These are phyloP conservation scores for Tachuris rubrigastra DNA, from an alignment of 2,113 vertebrate genomes.

Conservation along the genomic window DNA sequence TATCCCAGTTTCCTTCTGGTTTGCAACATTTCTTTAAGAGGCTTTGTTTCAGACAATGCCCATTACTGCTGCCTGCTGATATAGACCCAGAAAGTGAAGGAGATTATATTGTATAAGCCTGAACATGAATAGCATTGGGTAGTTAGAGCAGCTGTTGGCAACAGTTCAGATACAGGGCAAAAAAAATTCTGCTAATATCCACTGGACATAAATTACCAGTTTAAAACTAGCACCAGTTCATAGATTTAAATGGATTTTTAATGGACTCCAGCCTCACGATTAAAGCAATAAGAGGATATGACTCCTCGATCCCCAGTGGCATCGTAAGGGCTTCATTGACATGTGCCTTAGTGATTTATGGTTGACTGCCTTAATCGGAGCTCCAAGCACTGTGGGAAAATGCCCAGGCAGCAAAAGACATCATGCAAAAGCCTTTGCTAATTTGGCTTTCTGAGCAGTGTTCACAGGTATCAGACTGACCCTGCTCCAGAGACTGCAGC, in stretches of 20 bases:
- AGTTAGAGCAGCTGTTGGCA: constrained; percentile 31
- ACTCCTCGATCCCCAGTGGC: constrained; percentile 46
- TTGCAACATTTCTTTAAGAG: neutral
- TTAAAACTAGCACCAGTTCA: constrained; percentile 57
- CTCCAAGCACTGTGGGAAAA: constrained; percentile 30
- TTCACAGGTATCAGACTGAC: neutral
- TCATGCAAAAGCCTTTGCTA: neutral
- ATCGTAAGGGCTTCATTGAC: constrained; percentile 26
- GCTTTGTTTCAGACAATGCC: constrained; percentile 22
- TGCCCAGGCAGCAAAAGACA: constrained; percentile 32
- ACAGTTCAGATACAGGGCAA: neutral
- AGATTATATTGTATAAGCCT: neutral
- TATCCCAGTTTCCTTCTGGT: neutral
- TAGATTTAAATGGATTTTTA: constrained; percentile 66
- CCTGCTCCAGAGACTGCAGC: neutral
- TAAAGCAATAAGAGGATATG: constrained; percentile 50
- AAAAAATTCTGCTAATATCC: constrained; percentile 14
- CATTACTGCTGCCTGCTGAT: constrained; percentile 52
- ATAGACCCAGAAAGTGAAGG: neutral
- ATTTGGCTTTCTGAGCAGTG: neutral
- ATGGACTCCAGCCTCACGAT: constrained; percentile 50
- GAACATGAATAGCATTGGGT: neutral
- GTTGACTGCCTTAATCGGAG: constrained; percentile 46
- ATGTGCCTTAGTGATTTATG: constrained; percentile 55
- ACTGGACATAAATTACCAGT: constrained; percentile 64